Evolutionary conservation across 2,797 vertebrate species (phyloP).

Genomic region (Siniperca undulata): DNA sequence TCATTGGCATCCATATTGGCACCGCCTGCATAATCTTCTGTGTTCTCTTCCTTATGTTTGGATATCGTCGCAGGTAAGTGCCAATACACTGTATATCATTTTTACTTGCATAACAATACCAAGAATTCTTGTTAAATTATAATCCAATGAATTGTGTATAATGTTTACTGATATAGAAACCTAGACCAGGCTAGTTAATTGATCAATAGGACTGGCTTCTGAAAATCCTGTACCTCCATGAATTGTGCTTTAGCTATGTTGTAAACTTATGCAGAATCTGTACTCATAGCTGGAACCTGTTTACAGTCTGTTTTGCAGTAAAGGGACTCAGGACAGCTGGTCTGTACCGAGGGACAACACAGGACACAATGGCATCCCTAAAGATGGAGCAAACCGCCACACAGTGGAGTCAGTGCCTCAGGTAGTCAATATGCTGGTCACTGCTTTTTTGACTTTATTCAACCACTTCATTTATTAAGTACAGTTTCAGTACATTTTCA

Average conservation of each 20-base stretch:
- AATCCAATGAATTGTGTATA: background rate
- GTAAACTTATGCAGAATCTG: background rate
- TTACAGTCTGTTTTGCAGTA: slow-evolving; percentile 83
- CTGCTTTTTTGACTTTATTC: background rate
- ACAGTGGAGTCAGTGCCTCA: slow-evolving; percentile 75
- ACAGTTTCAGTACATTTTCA: background rate
- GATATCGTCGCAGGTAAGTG: slow-evolving; percentile 86
- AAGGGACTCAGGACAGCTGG: slow-evolving; percentile 83
- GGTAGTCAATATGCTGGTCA: slow-evolving; percentile 62
- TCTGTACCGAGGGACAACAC: slow-evolving; percentile 77
- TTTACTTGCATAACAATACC: background rate
- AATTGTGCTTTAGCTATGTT: background rate
- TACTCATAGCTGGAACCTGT: slow-evolving; percentile 29
- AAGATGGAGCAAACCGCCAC: slow-evolving; percentile 54
- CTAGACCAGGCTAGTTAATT: background rate
- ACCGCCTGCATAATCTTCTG: slow-evolving; percentile 89
- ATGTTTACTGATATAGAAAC: background rate
- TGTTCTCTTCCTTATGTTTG: slow-evolving; percentile 88
- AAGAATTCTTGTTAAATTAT: background rate
- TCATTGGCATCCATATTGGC: slow-evolving; percentile 87
- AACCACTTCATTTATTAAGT: background rate
- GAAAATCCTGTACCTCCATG: background rate
- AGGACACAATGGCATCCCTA: slow-evolving; percentile 72
- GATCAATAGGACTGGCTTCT: background rate
- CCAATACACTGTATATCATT: background rate